phyloP scores from a whole-genome alignment of 2,797 vertebrate species.

The Sarcophilus harrisii region DNA sequence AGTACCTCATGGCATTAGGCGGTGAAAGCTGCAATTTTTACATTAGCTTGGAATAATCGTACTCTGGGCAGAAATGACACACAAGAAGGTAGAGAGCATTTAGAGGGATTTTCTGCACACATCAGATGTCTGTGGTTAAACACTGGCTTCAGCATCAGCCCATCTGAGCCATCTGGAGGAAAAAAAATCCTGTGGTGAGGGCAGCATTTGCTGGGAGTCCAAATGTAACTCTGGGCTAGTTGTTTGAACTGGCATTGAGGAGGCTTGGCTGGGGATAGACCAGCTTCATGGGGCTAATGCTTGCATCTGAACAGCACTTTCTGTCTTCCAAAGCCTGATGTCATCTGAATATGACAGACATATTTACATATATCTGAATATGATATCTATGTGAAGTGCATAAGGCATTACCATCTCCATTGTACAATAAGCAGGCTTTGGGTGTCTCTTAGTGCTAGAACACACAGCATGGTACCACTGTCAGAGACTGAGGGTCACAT shows the following conservation, averaged over 20 bases:
- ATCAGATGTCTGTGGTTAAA: slow-evolving; percentile 11
- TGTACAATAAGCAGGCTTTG: neutral
- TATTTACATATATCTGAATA: no score
- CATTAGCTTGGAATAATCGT: slow-evolving; percentile 52
- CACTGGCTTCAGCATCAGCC: neutral
- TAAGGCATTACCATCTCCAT: neutral
- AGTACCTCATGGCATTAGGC: neutral
- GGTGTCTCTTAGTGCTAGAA: neutral
- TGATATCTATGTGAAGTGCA: neutral
- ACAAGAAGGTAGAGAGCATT: slow-evolving; percentile 3
- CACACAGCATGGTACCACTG: neutral
- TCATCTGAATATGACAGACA: neutral
- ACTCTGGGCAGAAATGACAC: slow-evolving; percentile 61
- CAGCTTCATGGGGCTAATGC: neutral
- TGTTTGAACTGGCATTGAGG: neutral
- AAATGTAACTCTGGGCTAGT: neutral
- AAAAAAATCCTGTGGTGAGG: neutral
- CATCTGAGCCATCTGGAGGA: neutral
- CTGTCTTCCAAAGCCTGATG: neutral
- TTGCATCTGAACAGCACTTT: neutral
- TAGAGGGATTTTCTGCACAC: slow-evolving; percentile 32
- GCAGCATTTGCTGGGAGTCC: neutral
- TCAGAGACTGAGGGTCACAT: neutral
- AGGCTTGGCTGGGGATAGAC: neutral
- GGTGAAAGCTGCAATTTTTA: slow-evolving; percentile 34